A percentile compares a stretch with the other conserved stretches of the same genome.
Conservation (phyloP, 2,888 invertebrate species). For the Reticulitermes lucifugus region DNA sequence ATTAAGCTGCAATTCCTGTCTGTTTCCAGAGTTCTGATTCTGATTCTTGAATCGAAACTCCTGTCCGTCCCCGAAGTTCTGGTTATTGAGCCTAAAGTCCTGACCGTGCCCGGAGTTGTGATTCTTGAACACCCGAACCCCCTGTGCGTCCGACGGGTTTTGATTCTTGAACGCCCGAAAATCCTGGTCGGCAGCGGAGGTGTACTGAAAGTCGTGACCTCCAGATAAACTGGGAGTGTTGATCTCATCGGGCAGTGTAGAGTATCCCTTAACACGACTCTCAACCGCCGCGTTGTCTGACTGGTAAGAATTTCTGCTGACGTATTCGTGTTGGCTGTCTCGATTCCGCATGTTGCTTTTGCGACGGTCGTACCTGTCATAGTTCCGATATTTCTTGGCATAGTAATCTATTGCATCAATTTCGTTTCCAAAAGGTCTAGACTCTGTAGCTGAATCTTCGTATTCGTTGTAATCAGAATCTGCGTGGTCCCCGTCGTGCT, state of each 20-base stretch:
- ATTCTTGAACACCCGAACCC: not conserved
- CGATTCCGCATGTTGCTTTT: not conserved
- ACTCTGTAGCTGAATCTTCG: not conserved
- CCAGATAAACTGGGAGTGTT: not conserved
- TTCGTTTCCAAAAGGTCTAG: not conserved
- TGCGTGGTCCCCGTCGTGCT: not conserved
- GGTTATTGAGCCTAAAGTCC: not conserved
- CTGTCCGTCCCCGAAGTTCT: not conserved
- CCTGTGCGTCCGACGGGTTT: too few species aligned
- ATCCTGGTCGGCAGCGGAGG: too few species aligned
- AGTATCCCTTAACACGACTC: not conserved
- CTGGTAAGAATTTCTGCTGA: not conserved
- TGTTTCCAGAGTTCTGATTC: constrained; percentile 13
- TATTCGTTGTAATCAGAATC: constrained; percentile 4
- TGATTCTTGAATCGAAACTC: constrained; percentile 20
- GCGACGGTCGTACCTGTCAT: not conserved
- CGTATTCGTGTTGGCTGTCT: not conserved
- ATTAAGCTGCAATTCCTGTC: not conserved
- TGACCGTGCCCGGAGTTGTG: not conserved
- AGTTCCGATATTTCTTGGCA: not conserved
- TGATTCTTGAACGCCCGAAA: too few species aligned
- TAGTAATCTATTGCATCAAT: constrained; percentile 3
- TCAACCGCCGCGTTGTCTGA: not conserved
- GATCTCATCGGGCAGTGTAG: constrained; percentile 19
- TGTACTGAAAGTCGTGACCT: too few species aligned